Conservation (phyloP, 2,113 vertebrate species). For the Pogonocichla stellata region DNA sequence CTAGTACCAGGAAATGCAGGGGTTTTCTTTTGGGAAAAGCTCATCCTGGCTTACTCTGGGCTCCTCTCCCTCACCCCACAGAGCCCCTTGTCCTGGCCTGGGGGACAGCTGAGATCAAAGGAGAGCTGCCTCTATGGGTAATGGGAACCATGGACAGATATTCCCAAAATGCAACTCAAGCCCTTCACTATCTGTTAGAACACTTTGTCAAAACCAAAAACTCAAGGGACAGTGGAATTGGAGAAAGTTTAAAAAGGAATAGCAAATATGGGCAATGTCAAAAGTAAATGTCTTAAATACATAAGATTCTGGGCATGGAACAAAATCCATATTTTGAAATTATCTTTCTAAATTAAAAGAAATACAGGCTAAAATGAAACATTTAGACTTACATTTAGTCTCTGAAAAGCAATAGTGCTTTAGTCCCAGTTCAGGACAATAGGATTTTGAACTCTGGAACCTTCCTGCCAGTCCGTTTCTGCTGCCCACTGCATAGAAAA, state of each 20-base stretch:
- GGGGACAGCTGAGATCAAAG: not conserved
- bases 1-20: not conserved
- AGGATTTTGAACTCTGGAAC: not conserved
- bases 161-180: not conserved
- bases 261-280: not conserved
- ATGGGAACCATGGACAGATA: not conserved
- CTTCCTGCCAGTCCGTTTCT: not conserved
- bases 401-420: not conserved
- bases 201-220: not conserved
- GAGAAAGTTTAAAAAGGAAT: not conserved
- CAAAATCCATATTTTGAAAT: not conserved
- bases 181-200: rapidly evolving
- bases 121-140: rapidly evolving
- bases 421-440: not conserved
- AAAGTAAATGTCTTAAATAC: too few relatives aligned
- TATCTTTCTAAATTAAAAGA: not conserved
- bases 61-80: not conserved
- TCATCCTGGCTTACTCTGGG: not conserved
- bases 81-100: not conserved
- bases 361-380: not conserved
- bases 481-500: not conserved
- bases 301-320: not conserved
- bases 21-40: not conserved
- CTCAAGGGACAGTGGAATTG: rapidly evolving
- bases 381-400: not conserved